A percentile compares a stretch with the other conserved stretches of the same genome.
These are phyloP conservation scores for Macrophya alboannulata DNA, from an alignment of 2,888 invertebrate species.

Conservation along the genomic window DNA sequence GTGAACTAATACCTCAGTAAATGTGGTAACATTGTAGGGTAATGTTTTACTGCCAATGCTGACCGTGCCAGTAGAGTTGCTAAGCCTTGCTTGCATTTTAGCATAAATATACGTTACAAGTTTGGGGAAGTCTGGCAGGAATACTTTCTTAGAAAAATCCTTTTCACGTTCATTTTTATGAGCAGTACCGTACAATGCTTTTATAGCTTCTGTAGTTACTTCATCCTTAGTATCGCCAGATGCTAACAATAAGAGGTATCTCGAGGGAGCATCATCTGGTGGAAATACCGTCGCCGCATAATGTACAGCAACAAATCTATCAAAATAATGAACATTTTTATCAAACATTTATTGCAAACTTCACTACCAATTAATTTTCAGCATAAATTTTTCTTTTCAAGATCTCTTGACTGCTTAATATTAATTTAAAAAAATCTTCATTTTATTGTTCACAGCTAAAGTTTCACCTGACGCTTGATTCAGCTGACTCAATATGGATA, in stretches of 20 bases:
- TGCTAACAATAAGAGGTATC: constrained; percentile 91
- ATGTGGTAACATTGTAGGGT: constrained; percentile 87
- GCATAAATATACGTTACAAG: constrained; percentile 87
- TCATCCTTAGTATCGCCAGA: constrained; percentile 92
- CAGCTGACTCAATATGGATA: constrained; percentile 89
- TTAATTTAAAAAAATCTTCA: not conserved
- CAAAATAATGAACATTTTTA: not conserved
- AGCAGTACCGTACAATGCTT: constrained; percentile 88
- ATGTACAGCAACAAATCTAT: constrained; percentile 90
- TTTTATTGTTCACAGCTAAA: not conserved
- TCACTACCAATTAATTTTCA: not conserved
- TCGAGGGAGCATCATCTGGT: constrained; percentile 89
- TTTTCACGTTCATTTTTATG: constrained; percentile 73
- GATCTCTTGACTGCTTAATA: not conserved
- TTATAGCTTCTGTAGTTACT: constrained; percentile 87
- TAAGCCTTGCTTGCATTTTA: constrained; percentile 72
- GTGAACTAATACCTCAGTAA: constrained; percentile 85
- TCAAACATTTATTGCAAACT: not conserved
- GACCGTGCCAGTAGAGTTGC: constrained; percentile 81
- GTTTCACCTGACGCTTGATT: constrained; percentile 81
- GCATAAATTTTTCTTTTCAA: not conserved
- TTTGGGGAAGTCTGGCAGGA: constrained; percentile 88
- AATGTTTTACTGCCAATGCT: constrained; percentile 86
- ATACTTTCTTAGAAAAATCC: constrained; percentile 76
- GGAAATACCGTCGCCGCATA: constrained; percentile 93